Conservation (phyloP, 2,797 vertebrate species). For the Pogonophryne albipinna region DNA sequence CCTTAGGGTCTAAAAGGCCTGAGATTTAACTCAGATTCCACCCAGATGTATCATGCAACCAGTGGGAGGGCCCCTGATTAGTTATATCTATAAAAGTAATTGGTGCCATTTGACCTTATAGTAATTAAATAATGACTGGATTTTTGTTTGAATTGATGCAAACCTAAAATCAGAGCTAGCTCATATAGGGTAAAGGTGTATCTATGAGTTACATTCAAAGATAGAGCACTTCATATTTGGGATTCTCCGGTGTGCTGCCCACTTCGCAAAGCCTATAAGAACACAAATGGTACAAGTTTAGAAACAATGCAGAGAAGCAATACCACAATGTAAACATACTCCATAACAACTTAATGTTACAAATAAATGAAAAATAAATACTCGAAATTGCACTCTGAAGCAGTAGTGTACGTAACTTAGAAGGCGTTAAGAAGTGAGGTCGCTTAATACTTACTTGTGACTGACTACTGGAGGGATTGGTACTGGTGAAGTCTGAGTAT, state of each 20-base stretch:
- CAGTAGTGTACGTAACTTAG: neutral
- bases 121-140: slow-evolving; percentile 3
- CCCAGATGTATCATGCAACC: neutral
- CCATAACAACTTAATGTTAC: neutral
- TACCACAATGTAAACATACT: neutral
- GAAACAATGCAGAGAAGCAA: neutral
- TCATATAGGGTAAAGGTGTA: neutral
- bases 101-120: neutral
- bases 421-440: too few relatives aligned
- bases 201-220: neutral
- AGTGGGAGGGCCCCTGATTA: neutral
- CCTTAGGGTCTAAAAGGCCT: neutral
- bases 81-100: neutral
- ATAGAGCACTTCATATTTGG: slow-evolving; percentile 61
- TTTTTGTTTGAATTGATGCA: neutral
- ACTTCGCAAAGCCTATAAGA: slow-evolving; percentile 60
- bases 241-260: slow-evolving; percentile 75
- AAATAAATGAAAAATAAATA: neutral
- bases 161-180: neutral
- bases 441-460: slow-evolving; percentile 64
- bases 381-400: neutral
- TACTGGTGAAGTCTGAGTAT: slow-evolving; percentile 85
- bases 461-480: slow-evolving; percentile 81
- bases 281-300: slow-evolving; percentile 27
- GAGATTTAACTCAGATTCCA: neutral